Conservation (phyloP, 2,888 invertebrate genomes). For the Microchrysa polita region DNA sequence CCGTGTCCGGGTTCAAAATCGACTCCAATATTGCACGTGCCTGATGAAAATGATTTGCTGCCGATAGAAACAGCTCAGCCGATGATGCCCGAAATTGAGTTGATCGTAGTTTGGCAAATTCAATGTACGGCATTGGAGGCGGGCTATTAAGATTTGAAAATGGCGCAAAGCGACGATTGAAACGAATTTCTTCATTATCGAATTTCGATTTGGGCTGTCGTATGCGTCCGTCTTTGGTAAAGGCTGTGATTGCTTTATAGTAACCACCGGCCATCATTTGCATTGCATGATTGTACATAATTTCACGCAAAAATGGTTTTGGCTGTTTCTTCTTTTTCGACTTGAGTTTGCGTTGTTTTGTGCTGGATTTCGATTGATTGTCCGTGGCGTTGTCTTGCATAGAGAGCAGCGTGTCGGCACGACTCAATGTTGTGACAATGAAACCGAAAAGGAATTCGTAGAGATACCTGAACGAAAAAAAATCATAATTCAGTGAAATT, state of each 20-base stretch:
- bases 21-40: constrained; percentile 87
- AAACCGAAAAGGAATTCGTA: constrained; percentile 95
- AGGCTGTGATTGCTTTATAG: constrained; percentile 92
- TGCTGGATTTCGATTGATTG: constrained; percentile 56
- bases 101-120: constrained; percentile 84
- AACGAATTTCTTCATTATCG: constrained; percentile 93
- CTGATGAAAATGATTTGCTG: constrained; percentile 92
- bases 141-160: constrained; percentile 87
- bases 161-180: constrained; percentile 92
- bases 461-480: constrained; percentile 85
- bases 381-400: constrained; percentile 75
- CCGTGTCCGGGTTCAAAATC: constrained; percentile 81
- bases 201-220: constrained; percentile 86
- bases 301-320: constrained; percentile 82
- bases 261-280: constrained; percentile 96
- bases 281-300: constrained; percentile 88
- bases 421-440: constrained; percentile 87
- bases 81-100: constrained; percentile 70
- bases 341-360: constrained; percentile 63
- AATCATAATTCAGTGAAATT: too few relatives aligned
- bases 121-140: constrained; percentile 89
- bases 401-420: constrained; percentile 85
- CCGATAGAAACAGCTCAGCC: constrained; percentile 78
- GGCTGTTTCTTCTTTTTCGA: constrained; percentile 69
- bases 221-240: constrained; percentile 88